Percentiles rank a stretch among this genome's conserved stretches.
These are phyloP conservation scores for Balanococcus diminutus DNA, from an alignment of 2,888 invertebrate species.

Conservation along the genomic window DNA sequence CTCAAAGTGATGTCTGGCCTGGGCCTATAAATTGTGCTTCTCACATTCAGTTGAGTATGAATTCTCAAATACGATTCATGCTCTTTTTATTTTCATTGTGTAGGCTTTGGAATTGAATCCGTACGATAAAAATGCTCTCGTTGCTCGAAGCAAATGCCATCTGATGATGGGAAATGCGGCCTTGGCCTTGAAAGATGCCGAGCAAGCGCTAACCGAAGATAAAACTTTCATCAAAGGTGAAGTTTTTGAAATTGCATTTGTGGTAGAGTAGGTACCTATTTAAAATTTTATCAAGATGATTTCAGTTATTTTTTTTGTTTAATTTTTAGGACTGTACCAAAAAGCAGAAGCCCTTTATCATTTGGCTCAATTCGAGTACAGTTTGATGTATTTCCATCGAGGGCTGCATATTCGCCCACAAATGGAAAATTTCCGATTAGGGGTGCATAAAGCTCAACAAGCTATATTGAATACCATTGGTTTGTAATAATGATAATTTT, in stretches of 20 bases:
- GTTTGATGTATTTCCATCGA: slow-evolving; percentile 88
- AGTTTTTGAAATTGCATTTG: background rate
- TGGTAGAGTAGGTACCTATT: background rate
- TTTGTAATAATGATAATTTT: slow-evolving; percentile 37
- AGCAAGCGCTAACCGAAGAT: slow-evolving; percentile 77
- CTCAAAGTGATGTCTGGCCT: background rate
- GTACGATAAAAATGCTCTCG: slow-evolving; percentile 82
- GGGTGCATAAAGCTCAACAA: slow-evolving; percentile 91
- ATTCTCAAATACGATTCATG: background rate
- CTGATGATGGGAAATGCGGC: slow-evolving; percentile 83
- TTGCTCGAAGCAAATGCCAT: slow-evolving; percentile 88
- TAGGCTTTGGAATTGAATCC: slow-evolving; percentile 87
- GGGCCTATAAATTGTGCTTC: background rate
- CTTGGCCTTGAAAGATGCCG: slow-evolving; percentile 82
- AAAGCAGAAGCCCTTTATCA: slow-evolving; percentile 93
- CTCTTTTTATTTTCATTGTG: slow-evolving; percentile 60
- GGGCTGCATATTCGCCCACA: slow-evolving; percentile 86
- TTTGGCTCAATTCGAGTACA: slow-evolving; percentile 90
- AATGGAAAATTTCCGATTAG: slow-evolving; percentile 67
- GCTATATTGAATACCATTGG: slow-evolving; percentile 92
- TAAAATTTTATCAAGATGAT: background rate
- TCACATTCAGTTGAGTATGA: background rate
- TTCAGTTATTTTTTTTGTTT: slow-evolving; percentile 7
- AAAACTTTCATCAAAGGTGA: slow-evolving; percentile 70
- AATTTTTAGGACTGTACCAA: slow-evolving; percentile 72